Evolutionary conservation across 2,888 invertebrate genomes (phyloP).

Genomic region (Hemicrepidius hirtus): DNA sequence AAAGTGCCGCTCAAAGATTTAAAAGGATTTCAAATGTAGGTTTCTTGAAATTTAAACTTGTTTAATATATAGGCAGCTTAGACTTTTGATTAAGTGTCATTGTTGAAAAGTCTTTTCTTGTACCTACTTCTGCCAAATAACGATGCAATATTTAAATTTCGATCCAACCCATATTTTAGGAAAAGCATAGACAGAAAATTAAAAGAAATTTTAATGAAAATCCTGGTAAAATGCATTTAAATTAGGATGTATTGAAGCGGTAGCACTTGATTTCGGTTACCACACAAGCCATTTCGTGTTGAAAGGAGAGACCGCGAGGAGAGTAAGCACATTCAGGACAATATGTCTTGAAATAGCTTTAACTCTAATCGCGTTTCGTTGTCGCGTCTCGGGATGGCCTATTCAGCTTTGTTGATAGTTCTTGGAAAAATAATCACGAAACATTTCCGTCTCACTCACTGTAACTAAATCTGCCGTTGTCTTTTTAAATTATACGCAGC

Average conservation of each 20-base stretch:
- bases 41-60: slow-evolving; percentile 17
- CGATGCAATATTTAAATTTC: too few relatives aligned
- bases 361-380: slow-evolving; percentile 64
- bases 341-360: slow-evolving; percentile 61
- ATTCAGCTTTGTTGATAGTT: slow-evolving; percentile 61
- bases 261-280: slow-evolving; percentile 38
- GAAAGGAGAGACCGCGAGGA: slow-evolving; percentile 42
- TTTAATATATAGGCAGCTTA: slow-evolving; percentile 19
- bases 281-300: slow-evolving; percentile 43
- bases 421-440: slow-evolving; percentile 59
- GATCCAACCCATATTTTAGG: too few relatives aligned
- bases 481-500: slow-evolving; percentile 44
- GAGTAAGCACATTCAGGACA: slow-evolving; percentile 55
- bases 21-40: slow-evolving; percentile 14
- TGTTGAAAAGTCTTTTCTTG: background rate
- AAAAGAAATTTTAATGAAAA: background rate
- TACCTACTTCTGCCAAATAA: too few relatives aligned
- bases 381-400: slow-evolving; percentile 63
- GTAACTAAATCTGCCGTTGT: slow-evolving; percentile 45
- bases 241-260: slow-evolving; percentile 15
- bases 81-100: slow-evolving; percentile 8
- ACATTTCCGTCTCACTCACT: slow-evolving; percentile 44
- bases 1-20: slow-evolving; percentile 21
- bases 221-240: slow-evolving; percentile 11
- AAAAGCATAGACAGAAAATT: too few relatives aligned